Base-by-base conservation (phyloP, 2,113 vertebrate genomes). In the Etia nguti region DNA sequence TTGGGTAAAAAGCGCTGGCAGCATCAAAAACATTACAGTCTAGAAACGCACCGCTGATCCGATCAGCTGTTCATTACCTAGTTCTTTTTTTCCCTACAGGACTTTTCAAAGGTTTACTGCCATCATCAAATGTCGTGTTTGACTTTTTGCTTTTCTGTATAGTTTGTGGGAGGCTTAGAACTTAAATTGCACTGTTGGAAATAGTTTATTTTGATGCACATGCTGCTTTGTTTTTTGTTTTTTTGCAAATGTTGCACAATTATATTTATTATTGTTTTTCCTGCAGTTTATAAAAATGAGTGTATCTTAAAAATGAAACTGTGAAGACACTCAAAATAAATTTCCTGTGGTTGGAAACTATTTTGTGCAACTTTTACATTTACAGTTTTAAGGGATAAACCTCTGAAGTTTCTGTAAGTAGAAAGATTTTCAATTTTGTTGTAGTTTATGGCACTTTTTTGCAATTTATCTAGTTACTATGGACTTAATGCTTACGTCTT, bases 301-400 rank as follows among this genome's bases (percentile, higher is more conserved):
- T 57, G 3, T 29, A 4, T 12, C 24, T 57, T 12, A 59, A 59
- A 57, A 31, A 62, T 36, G 59, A 36, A 62, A 36, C 59, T 12
- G 10, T 5, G 31, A 62, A 36, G 18, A n/a, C 36, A 10, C 18
- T 62, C 31, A 62, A 36, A 62, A 36, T 36, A 62, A 62, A 36
- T 62, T 36, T 36, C 59, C 59, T 62, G 6, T 62, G 0, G 0
- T 62, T 62, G 0, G 59, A 62, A 62, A 36, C 59, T 0, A 7
- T 62, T 62, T 34, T 36, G 31, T 62, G 31, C 59, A 36, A 36
- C 18, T 3, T 62, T 36, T 62, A 18, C 59, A 36, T 0, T 62
- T 62, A n/a, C 2, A 36, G 59, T 10, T 62, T n/a, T 62, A 29
- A 36, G 16, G 16, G 0, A 12, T 36, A 0, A 36, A 12, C 0